These are phyloP conservation scores for Mayetiola destructor DNA, from an alignment of 2,888 invertebrate genomes.

Conservation along the genomic window DNA sequence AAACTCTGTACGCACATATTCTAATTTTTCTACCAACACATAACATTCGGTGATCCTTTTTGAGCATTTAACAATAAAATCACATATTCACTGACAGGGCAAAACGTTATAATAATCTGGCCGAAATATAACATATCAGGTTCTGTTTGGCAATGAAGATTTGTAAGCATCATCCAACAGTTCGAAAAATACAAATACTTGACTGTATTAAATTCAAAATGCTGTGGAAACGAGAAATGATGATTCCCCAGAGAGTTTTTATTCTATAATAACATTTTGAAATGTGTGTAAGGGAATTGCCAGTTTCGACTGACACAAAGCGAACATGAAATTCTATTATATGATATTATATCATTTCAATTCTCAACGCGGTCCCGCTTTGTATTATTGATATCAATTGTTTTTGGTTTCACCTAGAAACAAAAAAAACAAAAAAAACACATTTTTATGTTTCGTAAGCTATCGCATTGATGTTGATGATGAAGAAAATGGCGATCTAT, in stretches of 20 bases:
- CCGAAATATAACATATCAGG: too few relatives aligned
- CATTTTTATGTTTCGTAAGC: too few relatives aligned
- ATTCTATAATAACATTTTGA: slow-evolving; percentile 11
- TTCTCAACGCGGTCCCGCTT: neutral
- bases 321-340: slow-evolving; percentile 10
- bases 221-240: neutral
- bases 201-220: too few relatives aligned
- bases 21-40: too few relatives aligned
- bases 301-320: neutral
- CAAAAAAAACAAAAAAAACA: neutral
- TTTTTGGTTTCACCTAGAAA: neutral
- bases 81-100: too few relatives aligned
- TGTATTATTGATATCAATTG: neutral
- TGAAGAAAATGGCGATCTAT: neutral
- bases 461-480: neutral
- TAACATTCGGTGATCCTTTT: too few relatives aligned
- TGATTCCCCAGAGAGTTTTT: slow-evolving; percentile 4
- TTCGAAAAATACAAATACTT: too few relatives aligned
- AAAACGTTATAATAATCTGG: too few relatives aligned
- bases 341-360: neutral
- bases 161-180: too few relatives aligned
- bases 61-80: too few relatives aligned
- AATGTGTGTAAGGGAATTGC: slow-evolving; percentile 11
- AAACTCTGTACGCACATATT: too few relatives aligned
- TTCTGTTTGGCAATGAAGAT: too few relatives aligned